Base-by-base conservation (phyloP, 2,113 vertebrate species). In the Megaptera novaeangliae region DNA sequence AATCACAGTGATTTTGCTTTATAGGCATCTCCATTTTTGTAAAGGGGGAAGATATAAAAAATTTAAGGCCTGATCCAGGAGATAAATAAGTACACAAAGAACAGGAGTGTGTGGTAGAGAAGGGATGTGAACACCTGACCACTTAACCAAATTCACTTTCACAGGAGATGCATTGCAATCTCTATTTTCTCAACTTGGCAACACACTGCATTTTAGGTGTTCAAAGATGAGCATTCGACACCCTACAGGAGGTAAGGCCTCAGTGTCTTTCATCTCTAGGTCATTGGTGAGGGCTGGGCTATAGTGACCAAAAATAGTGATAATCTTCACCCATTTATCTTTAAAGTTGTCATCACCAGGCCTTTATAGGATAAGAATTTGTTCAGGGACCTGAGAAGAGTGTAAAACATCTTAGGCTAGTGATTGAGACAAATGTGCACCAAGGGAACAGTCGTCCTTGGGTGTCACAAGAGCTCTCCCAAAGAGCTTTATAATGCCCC, bases 1-100 rank as follows among this genome's bases (percentile, higher is more conserved):
- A 96, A 96, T 91, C 88, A 96, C 9, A 39, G 86, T 77, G 59
- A 92, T 95, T 97, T 92, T 81, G 74, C 46, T 88, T 95, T 83
- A 25, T 0, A 80, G 52, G 18, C 57, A 92, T 66, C 69, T 36
- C 64, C 64, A 80, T 91, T 88, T 64, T 71, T 63, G 41, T 75
- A 75, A 89, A 85, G 23, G 55, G 23, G 18, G 64, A 92, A 87
- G 82, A 64, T 64, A 81, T 17, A 68, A 85, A 92, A 71, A 15
- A 74, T 82, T 82, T 49, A 82, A 96, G 34, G 74, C 34, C 46
- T 84, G 64, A 71, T 57, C 34, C 23, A 55, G 55, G 68, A 87
- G 46, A 83, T 18, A 86, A 89, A 64, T 14, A 2, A 55, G 20
- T 55, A 57, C 29, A 41, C 34, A 69, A 69, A 36, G 29, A 52